Base-by-base conservation (phyloP, 2,888 invertebrate genomes). In the Celastrina argiolus region DNA sequence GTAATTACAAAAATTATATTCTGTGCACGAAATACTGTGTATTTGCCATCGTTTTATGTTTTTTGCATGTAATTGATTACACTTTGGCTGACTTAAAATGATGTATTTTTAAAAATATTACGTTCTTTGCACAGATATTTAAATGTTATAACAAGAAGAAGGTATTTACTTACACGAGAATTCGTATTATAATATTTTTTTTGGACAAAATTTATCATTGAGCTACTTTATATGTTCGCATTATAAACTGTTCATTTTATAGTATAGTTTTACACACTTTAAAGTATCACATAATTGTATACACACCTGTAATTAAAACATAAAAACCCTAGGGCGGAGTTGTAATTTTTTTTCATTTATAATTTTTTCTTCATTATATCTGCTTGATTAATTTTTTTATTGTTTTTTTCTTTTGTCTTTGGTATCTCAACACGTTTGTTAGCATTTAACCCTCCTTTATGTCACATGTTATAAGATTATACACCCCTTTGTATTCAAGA, bases 381-480 rank as follows among this genome's bases (percentile, higher is more conserved):
- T 51, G 22, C 51, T 51, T 26, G 51, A 51, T 51, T 51, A 51
- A 26, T 26, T 51, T 51, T 42, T 51, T 51, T 51, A 26, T 51
- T 51, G 22, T 51, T 42, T 42, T 51, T 51, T 51, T 26, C 22
- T 51, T 51, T 26, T 22, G 51, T 51, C 51, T 51, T 51, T 14
- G 51, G 22, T 26, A 51, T 22, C 51, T 45, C 18, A 18, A 45
- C 45, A 45, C 45, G 18, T 45, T 22, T 45, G 45, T 45, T 45
- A 22, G 18, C 36, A 36, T 36, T 51, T 51, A 22, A 51, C 51
- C 51, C 51, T 51, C 51, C 22, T 51, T 51, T 51, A 51, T 51
- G 51, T 59, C 36, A 59, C 51, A 16, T 51, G 31, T 34, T 59
- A 59, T 59, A n/a, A 31, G 31, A 59, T 34, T 34, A 59, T 26